These are phyloP conservation scores for Nesometra sesokonis DNA, from an alignment of 35 echinoderm and acorn worm genomes.

Conservation along the genomic window DNA sequence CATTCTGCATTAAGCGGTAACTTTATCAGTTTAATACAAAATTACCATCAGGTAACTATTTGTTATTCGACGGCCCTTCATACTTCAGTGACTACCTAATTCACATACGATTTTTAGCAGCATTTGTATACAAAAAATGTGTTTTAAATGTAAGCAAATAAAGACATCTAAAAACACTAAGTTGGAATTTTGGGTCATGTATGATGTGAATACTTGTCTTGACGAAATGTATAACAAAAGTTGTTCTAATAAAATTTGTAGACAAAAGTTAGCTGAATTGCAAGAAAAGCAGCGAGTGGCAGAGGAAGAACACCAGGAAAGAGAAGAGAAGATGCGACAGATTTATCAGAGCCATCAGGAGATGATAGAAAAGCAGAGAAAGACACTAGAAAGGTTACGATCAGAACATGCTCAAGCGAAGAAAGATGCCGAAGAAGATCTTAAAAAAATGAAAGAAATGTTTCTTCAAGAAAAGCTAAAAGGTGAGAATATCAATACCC, in stretches of 20 bases:
- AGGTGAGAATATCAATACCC: not conserved
- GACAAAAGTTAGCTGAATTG: conserved; percentile 46
- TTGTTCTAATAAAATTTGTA: not conserved
- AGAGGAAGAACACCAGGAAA: conserved; percentile 37
- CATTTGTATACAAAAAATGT: too few relatives aligned
- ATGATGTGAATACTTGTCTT: too few relatives aligned
- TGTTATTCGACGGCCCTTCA: too few relatives aligned
- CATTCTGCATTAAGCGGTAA: too few relatives aligned
- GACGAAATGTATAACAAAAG: too few relatives aligned
- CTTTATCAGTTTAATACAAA: too few relatives aligned
- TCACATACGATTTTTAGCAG: too few relatives aligned
- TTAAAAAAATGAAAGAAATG: conserved; percentile 33
- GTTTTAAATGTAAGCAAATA: too few relatives aligned
- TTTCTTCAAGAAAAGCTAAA: not conserved
- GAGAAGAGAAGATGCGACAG: conserved; percentile 42
- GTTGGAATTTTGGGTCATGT: too few relatives aligned
- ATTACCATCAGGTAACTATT: too few relatives aligned
- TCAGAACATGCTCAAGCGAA: conserved; percentile 41
- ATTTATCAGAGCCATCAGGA: conserved; percentile 32
- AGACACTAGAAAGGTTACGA: conserved; percentile 41
- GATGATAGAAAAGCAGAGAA: conserved; percentile 44
- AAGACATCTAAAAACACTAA: too few relatives aligned
- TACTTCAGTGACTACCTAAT: too few relatives aligned
- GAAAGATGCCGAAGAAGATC: conserved; percentile 49
- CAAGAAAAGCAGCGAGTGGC: conserved; percentile 30